Percentiles rank a stretch among this genome's conserved stretches.
These are phyloP conservation scores for Akabosia matsudoensis DNA, from an alignment of 1,140 invertebrate genomes.

Conservation along the genomic window DNA sequence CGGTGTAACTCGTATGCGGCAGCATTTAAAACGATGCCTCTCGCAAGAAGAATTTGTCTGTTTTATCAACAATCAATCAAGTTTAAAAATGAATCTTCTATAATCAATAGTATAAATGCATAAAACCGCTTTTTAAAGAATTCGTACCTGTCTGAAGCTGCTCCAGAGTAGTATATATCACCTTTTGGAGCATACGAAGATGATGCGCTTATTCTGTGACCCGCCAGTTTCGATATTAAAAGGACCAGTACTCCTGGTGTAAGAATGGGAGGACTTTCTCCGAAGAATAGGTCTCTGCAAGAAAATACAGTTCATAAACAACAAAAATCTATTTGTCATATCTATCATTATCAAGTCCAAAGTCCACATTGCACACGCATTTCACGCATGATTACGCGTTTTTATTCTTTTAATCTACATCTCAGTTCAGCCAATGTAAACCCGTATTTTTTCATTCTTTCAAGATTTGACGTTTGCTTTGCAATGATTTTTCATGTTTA, in stretches of 20 bases:
- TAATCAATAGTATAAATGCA: too few species aligned
- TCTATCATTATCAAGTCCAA: neutral
- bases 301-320: neutral
- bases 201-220: slow-evolving; percentile 22
- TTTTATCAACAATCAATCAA: neutral
- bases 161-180: slow-evolving; percentile 27
- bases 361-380: neutral
- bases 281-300: slow-evolving; percentile 34
- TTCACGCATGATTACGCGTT: neutral
- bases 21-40: slow-evolving; percentile 29
- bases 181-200: slow-evolving; percentile 9
- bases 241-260: slow-evolving; percentile 30
- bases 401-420: neutral
- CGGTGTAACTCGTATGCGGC: slow-evolving; percentile 32
- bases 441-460: too few species aligned
- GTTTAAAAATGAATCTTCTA: neutral
- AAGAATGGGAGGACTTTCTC: slow-evolving; percentile 26
- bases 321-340: neutral
- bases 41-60: slow-evolving; percentile 33
- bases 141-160: slow-evolving; percentile 35
- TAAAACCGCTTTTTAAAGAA: too few species aligned
- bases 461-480: neutral
- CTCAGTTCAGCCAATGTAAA: too few species aligned
- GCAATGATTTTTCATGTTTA: too few species aligned
- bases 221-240: slow-evolving; percentile 30